These are phyloP conservation scores for Protobothrops mucrosquamatus DNA, from an alignment of 2,113 vertebrate genomes.

Conservation along the genomic window DNA sequence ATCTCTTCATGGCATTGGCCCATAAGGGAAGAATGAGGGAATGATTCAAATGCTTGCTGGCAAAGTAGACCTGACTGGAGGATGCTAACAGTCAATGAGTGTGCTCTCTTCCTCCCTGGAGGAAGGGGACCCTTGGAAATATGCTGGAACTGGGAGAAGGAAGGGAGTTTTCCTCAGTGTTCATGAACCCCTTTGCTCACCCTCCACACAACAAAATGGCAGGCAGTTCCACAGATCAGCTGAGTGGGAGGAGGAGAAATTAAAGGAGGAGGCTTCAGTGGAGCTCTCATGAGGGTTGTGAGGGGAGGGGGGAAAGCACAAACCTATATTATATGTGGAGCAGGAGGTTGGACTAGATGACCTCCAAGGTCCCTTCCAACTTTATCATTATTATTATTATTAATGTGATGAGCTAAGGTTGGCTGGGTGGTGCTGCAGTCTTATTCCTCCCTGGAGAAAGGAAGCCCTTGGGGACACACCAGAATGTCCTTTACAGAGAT, in stretches of 20 bases:
- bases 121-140: not conserved
- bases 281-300: not conserved
- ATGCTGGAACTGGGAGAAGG: not conserved
- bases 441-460: too few species aligned
- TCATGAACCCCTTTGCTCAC: not conserved
- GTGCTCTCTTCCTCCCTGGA: not conserved
- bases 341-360: too few species aligned
- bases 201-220: not conserved
- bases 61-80: not conserved
- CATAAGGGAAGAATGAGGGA: not conserved
- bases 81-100: not conserved
- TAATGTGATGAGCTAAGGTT: not conserved
- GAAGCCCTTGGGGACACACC: too few species aligned
- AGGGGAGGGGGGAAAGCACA: too few species aligned
- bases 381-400: too few species aligned
- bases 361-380: too few species aligned
- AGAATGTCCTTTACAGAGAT: not conserved
- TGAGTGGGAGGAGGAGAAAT: not conserved
- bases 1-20: not conserved
- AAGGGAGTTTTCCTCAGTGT: not conserved
- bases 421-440: not conserved
- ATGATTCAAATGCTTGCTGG: not conserved
- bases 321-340: not conserved
- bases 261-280: not conserved
- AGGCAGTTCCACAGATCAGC: not conserved